phyloP scores from a whole-genome alignment of 2,113 vertebrate species.

The Daubentonia madagascariensis region DNA sequence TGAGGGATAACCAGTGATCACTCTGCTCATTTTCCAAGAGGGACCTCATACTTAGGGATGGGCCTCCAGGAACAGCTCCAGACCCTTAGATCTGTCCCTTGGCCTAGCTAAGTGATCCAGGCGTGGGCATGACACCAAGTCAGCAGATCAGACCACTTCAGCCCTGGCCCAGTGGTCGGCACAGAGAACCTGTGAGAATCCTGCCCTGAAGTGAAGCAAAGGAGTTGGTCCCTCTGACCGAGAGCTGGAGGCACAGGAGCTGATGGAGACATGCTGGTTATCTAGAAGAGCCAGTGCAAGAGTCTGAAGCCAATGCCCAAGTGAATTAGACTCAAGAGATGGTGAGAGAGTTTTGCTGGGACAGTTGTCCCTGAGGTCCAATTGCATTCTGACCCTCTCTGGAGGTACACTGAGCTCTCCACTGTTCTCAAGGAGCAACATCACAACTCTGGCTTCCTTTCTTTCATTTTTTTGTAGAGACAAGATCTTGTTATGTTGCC shows the following conservation, averaged over 20 bases:
- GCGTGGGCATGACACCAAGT: no score
- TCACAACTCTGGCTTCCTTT: no score
- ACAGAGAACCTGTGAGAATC: not conserved
- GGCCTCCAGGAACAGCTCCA: not conserved
- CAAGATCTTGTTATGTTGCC: not conserved
- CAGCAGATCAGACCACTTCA: not conserved
- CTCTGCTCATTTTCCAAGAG: not conserved
- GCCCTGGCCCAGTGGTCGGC: not conserved
- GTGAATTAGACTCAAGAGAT: not conserved
- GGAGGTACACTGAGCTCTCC: not conserved
- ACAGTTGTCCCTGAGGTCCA: not conserved
- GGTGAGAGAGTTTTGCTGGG: not conserved
- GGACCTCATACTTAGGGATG: not conserved
- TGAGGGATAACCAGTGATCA: not conserved
- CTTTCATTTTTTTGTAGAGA: no score
- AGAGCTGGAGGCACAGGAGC: not conserved
- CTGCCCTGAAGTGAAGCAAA: not conserved
- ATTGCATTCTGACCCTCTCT: not conserved
- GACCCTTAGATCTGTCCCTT: not conserved
- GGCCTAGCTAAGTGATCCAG: not conserved
- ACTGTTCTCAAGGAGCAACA: rapidly evolving
- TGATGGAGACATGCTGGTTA: not conserved
- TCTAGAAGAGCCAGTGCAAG: not conserved
- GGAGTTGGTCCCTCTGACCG: not conserved
- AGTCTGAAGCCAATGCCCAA: not conserved